phyloP scores from a whole-genome alignment of 2,888 invertebrate species.

The Oeneis ivallda region DNA sequence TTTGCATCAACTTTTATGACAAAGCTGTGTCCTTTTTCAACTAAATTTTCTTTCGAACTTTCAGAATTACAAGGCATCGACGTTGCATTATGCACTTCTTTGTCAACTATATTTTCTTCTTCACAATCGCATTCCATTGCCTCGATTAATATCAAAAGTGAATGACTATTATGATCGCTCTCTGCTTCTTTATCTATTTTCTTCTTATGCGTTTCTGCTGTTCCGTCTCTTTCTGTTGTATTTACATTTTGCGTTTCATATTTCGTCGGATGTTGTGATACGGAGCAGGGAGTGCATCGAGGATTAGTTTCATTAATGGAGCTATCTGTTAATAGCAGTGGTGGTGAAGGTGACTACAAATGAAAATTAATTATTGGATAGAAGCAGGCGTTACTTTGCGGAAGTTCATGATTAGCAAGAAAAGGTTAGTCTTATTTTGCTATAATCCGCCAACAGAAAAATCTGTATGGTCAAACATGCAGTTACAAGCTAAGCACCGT shows the following conservation, averaged over 20 bases:
- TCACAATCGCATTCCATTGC: slow-evolving; percentile 23
- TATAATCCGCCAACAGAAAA: no score
- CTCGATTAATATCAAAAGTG: slow-evolving; percentile 1
- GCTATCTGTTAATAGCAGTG: slow-evolving; percentile 37
- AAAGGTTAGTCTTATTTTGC: no score
- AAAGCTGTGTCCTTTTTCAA: not conserved
- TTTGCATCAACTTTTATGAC: not conserved
- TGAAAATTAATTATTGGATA: not conserved
- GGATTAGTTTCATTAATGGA: slow-evolving; percentile 21
- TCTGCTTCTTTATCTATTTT: not conserved
- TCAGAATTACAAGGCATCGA: not conserved
- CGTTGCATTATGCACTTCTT: not conserved
- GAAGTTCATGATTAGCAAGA: no score
- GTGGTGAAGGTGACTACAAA: slow-evolving; percentile 39
- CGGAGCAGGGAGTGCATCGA: not conserved
- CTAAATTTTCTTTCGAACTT: not conserved
- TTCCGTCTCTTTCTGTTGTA: not conserved
- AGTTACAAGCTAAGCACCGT: no score
- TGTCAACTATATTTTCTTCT: slow-evolving; percentile 12
- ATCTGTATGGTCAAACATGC: no score
- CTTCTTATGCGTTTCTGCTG: not conserved
- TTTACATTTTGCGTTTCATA: not conserved
- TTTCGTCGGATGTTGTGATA: not conserved
- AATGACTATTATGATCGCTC: not conserved
- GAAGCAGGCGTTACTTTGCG: no score